phyloP scores from a whole-genome alignment of 1,140 invertebrate species.

The Linepithema humile region DNA sequence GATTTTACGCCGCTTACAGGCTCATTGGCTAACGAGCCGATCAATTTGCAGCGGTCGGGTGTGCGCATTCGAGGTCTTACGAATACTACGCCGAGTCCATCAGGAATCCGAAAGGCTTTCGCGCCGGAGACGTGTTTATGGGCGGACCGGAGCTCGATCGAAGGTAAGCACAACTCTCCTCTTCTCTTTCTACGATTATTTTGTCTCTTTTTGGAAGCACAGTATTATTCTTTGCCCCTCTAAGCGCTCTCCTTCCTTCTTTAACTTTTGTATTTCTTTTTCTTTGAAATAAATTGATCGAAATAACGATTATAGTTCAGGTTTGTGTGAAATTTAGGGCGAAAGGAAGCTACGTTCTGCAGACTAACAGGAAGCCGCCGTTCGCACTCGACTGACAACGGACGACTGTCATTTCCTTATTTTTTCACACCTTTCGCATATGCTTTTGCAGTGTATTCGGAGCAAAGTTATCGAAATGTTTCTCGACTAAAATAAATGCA shows the following conservation, averaged over 20 bases:
- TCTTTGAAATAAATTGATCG: background rate
- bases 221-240: background rate
- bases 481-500: too few species aligned
- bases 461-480: too few species aligned
- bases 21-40: slow-evolving; percentile 9
- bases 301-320: background rate
- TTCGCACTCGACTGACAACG: slow-evolving; percentile 15
- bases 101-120: slow-evolving; percentile 54
- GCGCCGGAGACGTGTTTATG: slow-evolving; percentile 52
- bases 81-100: slow-evolving; percentile 87
- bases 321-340: slow-evolving; percentile 41
- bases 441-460: background rate
- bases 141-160: slow-evolving; percentile 52
- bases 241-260: background rate
- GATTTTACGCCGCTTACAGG: background rate
- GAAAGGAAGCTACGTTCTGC: slow-evolving; percentile 4
- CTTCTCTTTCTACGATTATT: background rate
- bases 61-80: slow-evolving; percentile 86
- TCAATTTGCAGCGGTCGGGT: slow-evolving; percentile 78
- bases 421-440: background rate
- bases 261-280: background rate
- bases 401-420: background rate
- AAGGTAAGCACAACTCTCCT: slow-evolving; percentile 37
- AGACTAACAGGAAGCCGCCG: slow-evolving; percentile 25
- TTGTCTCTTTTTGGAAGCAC: background rate